phyloP scores from a whole-genome alignment of 2,797 vertebrate species.

The Artibeus lituratus region DNA sequence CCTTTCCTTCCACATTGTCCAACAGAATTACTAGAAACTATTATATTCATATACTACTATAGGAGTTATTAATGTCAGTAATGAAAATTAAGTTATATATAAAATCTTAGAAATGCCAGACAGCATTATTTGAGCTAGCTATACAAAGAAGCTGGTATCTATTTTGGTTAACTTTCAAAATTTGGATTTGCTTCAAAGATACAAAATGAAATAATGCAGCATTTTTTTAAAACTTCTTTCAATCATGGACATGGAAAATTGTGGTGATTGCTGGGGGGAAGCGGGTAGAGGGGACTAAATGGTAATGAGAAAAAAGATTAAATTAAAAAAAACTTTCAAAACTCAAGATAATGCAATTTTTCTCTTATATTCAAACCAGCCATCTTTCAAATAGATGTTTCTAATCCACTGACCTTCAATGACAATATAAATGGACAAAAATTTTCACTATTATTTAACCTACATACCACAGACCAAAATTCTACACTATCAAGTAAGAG shows the following conservation, averaged over 20 bases:
- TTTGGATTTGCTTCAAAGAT: background rate
- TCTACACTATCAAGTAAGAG: background rate
- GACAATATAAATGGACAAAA: background rate
- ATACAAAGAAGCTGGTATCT: background rate
- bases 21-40: background rate
- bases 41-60: background rate
- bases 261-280: background rate
- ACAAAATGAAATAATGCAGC: background rate
- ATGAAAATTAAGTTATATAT: background rate
- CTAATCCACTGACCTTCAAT: background rate
- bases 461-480: background rate
- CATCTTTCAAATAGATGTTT: slow-evolving; percentile 7
- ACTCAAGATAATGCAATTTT: slow-evolving; percentile 42
- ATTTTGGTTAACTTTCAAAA: slow-evolving; percentile 30
- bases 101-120: slow-evolving; percentile 33
- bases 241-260: background rate
- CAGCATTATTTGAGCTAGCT: background rate
- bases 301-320: background rate
- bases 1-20: background rate
- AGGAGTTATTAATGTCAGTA: background rate
- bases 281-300: background rate
- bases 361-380: background rate
- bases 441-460: background rate
- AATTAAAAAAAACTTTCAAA: background rate
- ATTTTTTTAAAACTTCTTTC: background rate